phyloP scores from a whole-genome alignment of 2,113 vertebrate genomes.

The Psilopogon haemacephalus region DNA sequence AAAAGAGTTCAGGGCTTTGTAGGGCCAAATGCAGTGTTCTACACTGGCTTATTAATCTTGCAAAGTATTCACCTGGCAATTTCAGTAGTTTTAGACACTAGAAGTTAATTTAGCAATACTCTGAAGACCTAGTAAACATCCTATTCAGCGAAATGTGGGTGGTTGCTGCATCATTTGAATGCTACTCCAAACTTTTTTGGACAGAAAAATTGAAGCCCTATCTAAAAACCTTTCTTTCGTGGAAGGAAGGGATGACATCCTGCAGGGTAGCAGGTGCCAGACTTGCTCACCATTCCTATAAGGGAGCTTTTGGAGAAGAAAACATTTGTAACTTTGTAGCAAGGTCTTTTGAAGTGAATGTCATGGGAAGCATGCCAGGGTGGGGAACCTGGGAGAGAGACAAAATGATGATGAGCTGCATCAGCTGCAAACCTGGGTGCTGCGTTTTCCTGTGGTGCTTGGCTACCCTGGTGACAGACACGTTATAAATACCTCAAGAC shows the following conservation, averaged over 20 bases:
- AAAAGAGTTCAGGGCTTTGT: not conserved
- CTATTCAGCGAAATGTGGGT: not conserved
- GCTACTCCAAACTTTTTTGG: not conserved
- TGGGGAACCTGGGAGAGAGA: not conserved
- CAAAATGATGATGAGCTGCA: not conserved
- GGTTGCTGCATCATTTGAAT: not conserved
- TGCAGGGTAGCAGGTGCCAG: not conserved
- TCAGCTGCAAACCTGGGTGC: constrained; percentile 57
- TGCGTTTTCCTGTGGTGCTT: not conserved
- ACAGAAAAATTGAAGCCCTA: not conserved
- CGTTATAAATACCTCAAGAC: constrained; percentile 64
- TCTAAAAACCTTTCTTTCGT: not conserved
- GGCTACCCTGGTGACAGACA: constrained; percentile 63
- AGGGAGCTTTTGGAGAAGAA: not conserved
- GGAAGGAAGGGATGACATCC: not conserved
- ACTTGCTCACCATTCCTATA: not conserved
- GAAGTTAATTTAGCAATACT: not conserved
- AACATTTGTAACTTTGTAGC: not conserved
- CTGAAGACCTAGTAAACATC: not conserved
- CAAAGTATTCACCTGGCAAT: not conserved
- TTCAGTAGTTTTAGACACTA: not conserved
- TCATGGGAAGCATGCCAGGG: not conserved
- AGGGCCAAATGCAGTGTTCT: not conserved
- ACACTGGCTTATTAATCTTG: not conserved
- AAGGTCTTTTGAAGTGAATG: not conserved